Conservation (phyloP, 1,140 invertebrate genomes). For the Amphibalanus amphitrite region DNA sequence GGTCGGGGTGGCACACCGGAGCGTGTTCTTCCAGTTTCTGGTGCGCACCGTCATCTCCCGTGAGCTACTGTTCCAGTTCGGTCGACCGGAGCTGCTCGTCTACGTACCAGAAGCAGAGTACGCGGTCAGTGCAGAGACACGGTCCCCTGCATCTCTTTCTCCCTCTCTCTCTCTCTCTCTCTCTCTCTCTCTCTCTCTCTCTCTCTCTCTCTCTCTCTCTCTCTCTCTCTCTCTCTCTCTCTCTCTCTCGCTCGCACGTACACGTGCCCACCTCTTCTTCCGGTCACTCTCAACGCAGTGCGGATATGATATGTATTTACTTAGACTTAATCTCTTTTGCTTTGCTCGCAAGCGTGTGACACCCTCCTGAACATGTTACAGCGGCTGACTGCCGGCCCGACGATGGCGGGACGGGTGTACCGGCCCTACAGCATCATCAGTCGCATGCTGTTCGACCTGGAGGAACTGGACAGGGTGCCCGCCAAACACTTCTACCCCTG, state of each 20-base stretch:
- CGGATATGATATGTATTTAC: no score
- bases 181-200: no score
- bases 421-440: not conserved
- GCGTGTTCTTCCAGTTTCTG: not conserved
- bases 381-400: not conserved
- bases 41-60: not conserved
- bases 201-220: no score
- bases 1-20: not conserved
- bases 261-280: no score
- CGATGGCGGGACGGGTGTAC: not conserved
- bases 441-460: not conserved
- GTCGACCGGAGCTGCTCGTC: not conserved
- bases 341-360: no score
- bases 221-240: no score
- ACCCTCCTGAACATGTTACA: not conserved
- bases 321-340: no score
- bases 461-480: not conserved
- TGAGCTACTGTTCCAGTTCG: not conserved
- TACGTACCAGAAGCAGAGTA: not conserved
- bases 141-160: no score
- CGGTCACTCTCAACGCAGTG: no score
- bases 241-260: no score
- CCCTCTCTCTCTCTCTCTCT: no score
- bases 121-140: not conserved
- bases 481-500: not conserved